Base-by-base conservation (phyloP, 1,140 invertebrate species). In the Formica selysi region DNA sequence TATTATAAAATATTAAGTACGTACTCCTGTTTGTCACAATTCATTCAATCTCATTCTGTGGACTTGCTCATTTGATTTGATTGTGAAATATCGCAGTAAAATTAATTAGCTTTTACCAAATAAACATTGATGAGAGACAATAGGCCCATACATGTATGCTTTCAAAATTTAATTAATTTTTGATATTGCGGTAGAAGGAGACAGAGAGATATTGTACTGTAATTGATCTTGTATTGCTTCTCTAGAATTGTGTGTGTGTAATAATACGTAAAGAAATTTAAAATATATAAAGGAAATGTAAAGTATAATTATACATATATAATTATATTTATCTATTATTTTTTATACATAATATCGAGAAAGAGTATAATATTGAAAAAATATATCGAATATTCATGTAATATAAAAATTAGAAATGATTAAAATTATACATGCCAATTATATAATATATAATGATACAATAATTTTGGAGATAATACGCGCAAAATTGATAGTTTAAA, bases 91-190 rank as follows among this genome's bases (percentile, higher is more conserved):
- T 51, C 6, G n/a, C 7, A 48, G 4, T 65, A 32, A 80, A 41
- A 70, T 80, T 70, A 80, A 78, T 78, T 78, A 65, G 29, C 16
- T 38, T 80, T 57, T 1, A 6, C 19, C 13, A 41, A 54, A 80
- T 38, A 41, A 70, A 80, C 51, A 57, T 70, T n/a, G 0, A 70
- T 68, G 8, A 67, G n/a, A 13, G 13, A 79, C 29, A 54, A 70
- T 68, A 80, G 13, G 22, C 13, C 32, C 68, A 41, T 22, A 48
- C 44, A 32, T 13, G 22, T 64, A n/a, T 1, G 64, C 8, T 68
- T 70, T 54, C 32, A 13, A 8, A 3, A 26, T 57, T 79, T 70
- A 57, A 70, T 70, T 70, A 57, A 80, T 54, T 80, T 67, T 67
- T n/a, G 19, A 38, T 38, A 22, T 22, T 65, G 10, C 19, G 29